A percentile compares a stretch with the other conserved stretches of the same genome.
phyloP scores from a whole-genome alignment of 2,113 vertebrate species.

The Hippocampus guttulatus region DNA sequence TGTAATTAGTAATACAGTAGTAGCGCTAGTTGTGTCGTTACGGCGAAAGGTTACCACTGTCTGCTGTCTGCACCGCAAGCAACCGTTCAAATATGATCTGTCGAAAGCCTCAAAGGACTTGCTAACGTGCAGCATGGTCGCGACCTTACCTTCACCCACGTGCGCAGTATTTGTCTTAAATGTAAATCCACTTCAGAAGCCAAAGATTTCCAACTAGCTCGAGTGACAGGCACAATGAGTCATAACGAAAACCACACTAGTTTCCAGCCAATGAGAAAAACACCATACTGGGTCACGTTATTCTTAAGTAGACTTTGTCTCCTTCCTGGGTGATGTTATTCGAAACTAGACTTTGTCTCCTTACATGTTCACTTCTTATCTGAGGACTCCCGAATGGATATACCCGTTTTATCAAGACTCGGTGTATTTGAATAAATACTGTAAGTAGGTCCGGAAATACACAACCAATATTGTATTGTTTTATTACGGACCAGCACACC shows the following conservation, averaged over 20 bases:
- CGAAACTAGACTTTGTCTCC: background rate
- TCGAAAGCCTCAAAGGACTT: background rate
- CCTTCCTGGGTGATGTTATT: background rate
- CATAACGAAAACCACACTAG: background rate
- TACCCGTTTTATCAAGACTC: background rate
- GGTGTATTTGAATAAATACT: background rate
- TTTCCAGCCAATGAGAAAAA: background rate
- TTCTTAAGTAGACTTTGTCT: background rate
- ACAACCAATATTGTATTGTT: background rate
- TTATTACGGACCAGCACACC: background rate
- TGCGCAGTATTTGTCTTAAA: too few species aligned
- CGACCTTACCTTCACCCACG: background rate
- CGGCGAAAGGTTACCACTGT: background rate
- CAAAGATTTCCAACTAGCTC: too few species aligned
- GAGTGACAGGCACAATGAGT: background rate
- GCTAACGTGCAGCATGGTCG: background rate
- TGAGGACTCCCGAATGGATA: background rate
- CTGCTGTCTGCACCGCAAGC: background rate
- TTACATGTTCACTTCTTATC: constrained; percentile 1
- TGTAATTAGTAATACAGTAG: background rate
- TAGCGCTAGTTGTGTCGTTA: background rate
- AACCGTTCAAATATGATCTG: background rate
- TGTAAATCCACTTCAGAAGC: too few species aligned
- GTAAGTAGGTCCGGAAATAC: background rate
- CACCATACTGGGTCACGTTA: background rate